Base-by-base conservation (phyloP, 2,888 invertebrate genomes). In the Bombylius major region DNA sequence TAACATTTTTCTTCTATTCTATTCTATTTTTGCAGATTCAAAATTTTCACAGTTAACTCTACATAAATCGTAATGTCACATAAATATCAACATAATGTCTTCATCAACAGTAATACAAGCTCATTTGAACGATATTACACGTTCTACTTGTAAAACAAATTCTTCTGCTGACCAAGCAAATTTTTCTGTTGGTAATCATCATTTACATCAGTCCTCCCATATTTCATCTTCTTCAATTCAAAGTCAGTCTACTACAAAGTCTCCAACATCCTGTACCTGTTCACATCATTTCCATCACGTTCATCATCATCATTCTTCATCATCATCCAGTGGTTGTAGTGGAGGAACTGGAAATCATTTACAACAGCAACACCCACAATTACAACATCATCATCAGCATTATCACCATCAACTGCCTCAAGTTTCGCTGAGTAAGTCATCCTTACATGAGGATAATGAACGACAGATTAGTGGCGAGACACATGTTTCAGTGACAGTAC, bases 231-330 rank as follows among this genome's bases (percentile, higher is more conserved):
- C 54, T 36, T 11, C 56, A 11, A 42, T 36, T 36, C 56, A 47
- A 34, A 34, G 9, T n/a, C 56, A n/a, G 13, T 23, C 42, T 23
- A 14, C 14, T 7, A 14, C 47, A 36, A 36, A n/a, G 7, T 50
- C 50, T 31, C 5, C 45, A 32, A 32, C 33, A 51, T n/a, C 31
- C 32, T 59, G 59, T 53, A 48, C 57, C 11, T 65, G 67, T 53
- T 65, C 69, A 46, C 72, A 73, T 62, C 71, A 73, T 61, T 73
- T 71, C 62, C 72, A 72, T 63, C 71, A 73, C 59, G 69, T 71
- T 57, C 72, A 72, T 59, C 71, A 72, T 63, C 73, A 58, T 62
- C 61, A 64, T 65, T 65, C 62, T 62, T 67, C 50, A 63, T 66
- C 57, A 63, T 64, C 61, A 61, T 66, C 54, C 46, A 65, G 62